A percentile compares a stretch with the other conserved stretches of the same genome.
Evolutionary conservation across 2,797 vertebrate genomes (phyloP).

Genomic region (Sphaeramia orbicularis): DNA sequence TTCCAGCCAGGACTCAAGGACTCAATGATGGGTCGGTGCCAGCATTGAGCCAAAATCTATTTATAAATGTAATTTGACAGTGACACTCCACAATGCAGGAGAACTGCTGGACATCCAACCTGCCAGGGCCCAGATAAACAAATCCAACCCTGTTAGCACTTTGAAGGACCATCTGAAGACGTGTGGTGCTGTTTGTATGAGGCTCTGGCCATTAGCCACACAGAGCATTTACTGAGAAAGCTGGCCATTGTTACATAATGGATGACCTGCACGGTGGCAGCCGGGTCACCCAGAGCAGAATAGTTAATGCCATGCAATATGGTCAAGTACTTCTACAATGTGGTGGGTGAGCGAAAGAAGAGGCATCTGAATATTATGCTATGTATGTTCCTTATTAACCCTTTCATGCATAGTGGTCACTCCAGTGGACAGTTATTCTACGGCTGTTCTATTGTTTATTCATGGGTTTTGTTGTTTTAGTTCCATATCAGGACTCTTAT

Average conservation of each 20-base stretch:
- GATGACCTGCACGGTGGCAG: constrained; percentile 7
- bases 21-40: constrained; percentile 57
- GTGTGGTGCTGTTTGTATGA: constrained; percentile 29
- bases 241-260: constrained; percentile 38
- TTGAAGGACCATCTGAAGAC: constrained; percentile 43
- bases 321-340: neutral
- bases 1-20: constrained; percentile 64
- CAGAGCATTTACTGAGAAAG: constrained; percentile 20
- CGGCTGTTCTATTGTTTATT: no score
- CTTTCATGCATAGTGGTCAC: no score
- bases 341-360: neutral
- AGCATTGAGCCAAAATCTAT: constrained; percentile 70
- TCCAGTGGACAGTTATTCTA: no score
- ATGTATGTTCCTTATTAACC: no score
- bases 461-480: no score
- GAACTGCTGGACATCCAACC: constrained; percentile 60
- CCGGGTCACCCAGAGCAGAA: constrained; percentile 17
- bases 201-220: constrained; percentile 35
- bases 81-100: constrained; percentile 58
- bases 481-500: no score
- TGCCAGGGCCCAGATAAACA: constrained; percentile 68
- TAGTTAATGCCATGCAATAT: neutral
- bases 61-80: constrained; percentile 78
- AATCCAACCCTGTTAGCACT: constrained; percentile 57
- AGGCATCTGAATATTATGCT: neutral